phyloP scores from a whole-genome alignment of 2,113 vertebrate genomes.

The Dipodomys merriami region DNA sequence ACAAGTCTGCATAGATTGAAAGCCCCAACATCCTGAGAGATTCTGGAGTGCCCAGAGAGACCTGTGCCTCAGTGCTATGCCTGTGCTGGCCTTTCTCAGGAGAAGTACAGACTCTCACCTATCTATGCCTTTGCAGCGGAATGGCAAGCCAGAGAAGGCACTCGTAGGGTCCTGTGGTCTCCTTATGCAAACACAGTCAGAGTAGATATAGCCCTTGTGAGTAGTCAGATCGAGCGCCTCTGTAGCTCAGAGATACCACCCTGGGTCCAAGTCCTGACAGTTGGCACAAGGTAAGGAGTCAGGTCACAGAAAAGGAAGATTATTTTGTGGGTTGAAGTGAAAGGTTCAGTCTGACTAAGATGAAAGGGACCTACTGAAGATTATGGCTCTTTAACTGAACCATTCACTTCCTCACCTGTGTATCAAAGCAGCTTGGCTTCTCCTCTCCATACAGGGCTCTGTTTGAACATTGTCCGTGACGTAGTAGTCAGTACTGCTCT shows the following conservation, averaged over 20 bases:
- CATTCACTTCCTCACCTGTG: neutral
- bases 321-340: conserved; percentile 42
- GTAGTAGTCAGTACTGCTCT: neutral
- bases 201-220: neutral
- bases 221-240: neutral
- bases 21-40: neutral
- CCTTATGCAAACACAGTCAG: neutral
- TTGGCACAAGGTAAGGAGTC: neutral
- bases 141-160: neutral
- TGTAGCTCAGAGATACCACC: neutral
- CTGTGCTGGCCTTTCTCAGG: neutral
- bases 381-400: neutral
- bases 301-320: conserved; percentile 1
- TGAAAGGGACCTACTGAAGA: neutral
- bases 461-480: neutral
- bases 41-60: neutral
- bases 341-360: neutral
- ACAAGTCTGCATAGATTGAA: neutral
- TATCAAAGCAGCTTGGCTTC: neutral
- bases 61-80: neutral
- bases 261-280: conserved; percentile 2
- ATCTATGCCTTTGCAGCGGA: neutral
- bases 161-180: neutral
- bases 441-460: neutral
- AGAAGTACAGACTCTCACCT: neutral